Base-by-base conservation (phyloP, 1,140 invertebrate genomes). In the Chironomus tepperi region DNA sequence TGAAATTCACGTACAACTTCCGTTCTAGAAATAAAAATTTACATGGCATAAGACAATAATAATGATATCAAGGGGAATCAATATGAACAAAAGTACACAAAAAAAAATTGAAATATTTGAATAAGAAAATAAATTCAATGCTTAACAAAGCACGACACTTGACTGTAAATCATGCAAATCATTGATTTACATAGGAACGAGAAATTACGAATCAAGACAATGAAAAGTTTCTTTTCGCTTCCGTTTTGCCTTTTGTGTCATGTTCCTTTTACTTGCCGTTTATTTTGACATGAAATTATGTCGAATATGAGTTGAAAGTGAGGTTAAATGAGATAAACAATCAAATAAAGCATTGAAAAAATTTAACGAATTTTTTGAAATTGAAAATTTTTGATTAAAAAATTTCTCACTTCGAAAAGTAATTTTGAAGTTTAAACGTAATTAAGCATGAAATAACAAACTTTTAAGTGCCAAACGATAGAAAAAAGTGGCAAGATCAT, bases 161-260 rank as follows among this genome's bases (percentile, higher is more conserved):
- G 47, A 57, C 47, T 57, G 47, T 57, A 57, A 57, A 57, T 57
- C 47, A 57, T 57, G 47, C 47, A 57, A 57, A 57, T 57, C 47
- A 57, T 57, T 57, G 47, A 57, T 57, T 57, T 57, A 57, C 47
- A 57, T 57, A 12, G 47, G 47, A 57, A 57, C 15, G 12, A 57
- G 15, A 57, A 57, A 57, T 57, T 57, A 12, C 47, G n/a, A 57
- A 57, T 57, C 47, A 57, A 57, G 47, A 57, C 47, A 57, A 57
- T 57, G 3, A 57, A 57, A 57, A 57, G 12, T 12, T 12, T 3
- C 15, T 57, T 12, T n/a, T 57, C 5, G 47, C 47, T 57, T 15
- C 12, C 47, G 47, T n/a, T 57, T 57, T 57, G 3, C 15, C 47
- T n/a, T 12, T 57, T 57, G 3, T n/a, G 9, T 47, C 43, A 3